Evolutionary conservation across 2,113 vertebrate species (phyloP).

Genomic region (Phrynocephalus versicolor): DNA sequence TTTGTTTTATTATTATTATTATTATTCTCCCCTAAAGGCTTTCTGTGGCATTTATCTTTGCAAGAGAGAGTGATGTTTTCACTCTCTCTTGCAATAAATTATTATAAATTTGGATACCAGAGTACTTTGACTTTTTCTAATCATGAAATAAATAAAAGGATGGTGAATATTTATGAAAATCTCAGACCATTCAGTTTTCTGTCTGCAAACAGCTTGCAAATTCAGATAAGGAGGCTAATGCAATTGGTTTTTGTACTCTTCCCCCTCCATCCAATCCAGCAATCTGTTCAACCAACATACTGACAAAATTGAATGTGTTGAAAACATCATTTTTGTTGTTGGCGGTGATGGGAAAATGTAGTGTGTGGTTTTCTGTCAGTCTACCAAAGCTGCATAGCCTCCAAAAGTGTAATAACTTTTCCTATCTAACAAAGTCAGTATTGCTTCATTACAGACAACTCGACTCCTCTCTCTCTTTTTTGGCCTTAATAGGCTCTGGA

Average conservation of each 20-base stretch:
- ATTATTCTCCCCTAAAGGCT: constrained; percentile 7
- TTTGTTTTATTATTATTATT: constrained; percentile 11
- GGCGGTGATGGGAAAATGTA: constrained; percentile 1
- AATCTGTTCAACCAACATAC: constrained; percentile 28
- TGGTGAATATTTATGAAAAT: constrained; percentile 49
- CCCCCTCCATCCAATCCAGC: constrained; percentile 49
- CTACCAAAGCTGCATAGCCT: neutral
- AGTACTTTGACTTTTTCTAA: neutral
- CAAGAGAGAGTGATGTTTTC: constrained; percentile 50
- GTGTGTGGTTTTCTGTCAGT: constrained; percentile 37
- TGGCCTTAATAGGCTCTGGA: constrained; percentile 36
- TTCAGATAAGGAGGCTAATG: constrained; percentile 53
- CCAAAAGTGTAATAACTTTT: constrained; percentile 15
- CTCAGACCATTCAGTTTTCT: constrained; percentile 9
- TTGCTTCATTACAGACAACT: constrained; percentile 23
- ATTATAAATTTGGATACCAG: constrained; percentile 42
- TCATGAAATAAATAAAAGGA: neutral
- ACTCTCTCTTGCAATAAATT: constrained; percentile 32
- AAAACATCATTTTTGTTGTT: constrained; percentile 52
- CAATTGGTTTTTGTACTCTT: constrained; percentile 1
- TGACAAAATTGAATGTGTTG: constrained; percentile 49
- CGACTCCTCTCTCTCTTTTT: neutral
- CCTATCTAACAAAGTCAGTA: neutral
- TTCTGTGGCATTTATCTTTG: constrained; percentile 26
- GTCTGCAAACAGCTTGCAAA: constrained; percentile 66